Evolutionary conservation across 2,797 vertebrate species (phyloP).

Genomic region (Sciaenops ocellatus): DNA sequence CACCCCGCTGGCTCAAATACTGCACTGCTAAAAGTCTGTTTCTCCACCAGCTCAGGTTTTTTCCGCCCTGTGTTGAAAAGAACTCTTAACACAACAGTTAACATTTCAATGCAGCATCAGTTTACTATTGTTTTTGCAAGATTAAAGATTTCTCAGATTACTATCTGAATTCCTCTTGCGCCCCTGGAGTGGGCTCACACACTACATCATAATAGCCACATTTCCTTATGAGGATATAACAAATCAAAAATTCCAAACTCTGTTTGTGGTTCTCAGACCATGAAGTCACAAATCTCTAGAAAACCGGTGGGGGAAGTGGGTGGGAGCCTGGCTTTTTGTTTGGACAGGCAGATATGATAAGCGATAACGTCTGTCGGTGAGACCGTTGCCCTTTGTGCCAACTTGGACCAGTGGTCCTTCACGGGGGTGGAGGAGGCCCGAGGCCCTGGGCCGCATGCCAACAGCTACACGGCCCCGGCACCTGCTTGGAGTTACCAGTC

Average conservation of each 20-base stretch:
- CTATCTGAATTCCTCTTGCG: conserved; percentile 63
- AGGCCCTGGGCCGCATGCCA: conserved; percentile 71
- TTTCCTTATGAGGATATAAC: conserved; percentile 89
- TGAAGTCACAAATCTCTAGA: conserved; percentile 89
- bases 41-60: conserved; percentile 42
- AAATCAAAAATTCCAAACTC: conserved; percentile 81
- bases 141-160: conserved; percentile 70
- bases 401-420: conserved; percentile 51
- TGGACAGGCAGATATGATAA: conserved; percentile 79
- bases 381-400: conserved; percentile 76
- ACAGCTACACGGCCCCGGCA: conserved; percentile 79
- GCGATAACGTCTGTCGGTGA: conserved; percentile 71
- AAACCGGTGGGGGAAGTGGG: conserved; percentile 71
- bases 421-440: conserved; percentile 27
- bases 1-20: neutral
- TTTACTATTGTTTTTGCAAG: conserved; percentile 45
- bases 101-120: conserved; percentile 41
- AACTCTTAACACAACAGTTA: conserved; percentile 44
- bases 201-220: conserved; percentile 64
- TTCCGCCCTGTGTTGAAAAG: conserved; percentile 38
- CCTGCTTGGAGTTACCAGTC: conserved; percentile 86
- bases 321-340: conserved; percentile 79
- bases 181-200: conserved; percentile 45
- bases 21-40: conserved; percentile 26
- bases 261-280: conserved; percentile 87